Evolutionary conservation across 1,140 invertebrate genomes (phyloP), one percentile per base, ranked within the genome.

Genomic region (Episyrphus balteatus): DNA sequence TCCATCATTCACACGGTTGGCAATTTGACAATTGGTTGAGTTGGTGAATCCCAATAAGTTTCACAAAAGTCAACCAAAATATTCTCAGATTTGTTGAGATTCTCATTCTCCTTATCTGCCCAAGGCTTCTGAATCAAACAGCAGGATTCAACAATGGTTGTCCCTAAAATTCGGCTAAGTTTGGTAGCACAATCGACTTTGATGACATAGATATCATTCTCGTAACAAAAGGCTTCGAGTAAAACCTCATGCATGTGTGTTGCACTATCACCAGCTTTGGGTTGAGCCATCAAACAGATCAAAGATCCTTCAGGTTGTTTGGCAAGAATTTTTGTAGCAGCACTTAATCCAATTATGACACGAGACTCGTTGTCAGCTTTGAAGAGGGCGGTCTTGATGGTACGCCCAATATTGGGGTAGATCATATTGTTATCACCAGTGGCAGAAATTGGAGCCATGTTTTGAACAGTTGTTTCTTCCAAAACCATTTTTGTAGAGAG

Each of bases 191-290:
- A 75, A 55, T 78, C 75, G 38, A 68, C 79, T 69, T 81, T 79
- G 50, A 82, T 76, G 17, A 79, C 75, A 55, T 79, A 78, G 58
- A 83, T 83, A 51, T 77, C 78, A 50, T 82, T 80, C 58, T 82
- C 80, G 39, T 75, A 78, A 57, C 80, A 82, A 56, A 80, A 82
- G 3, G 80, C 80, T 55, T 81, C 77, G n/a, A 83, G 61, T 1
- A 83, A 63, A 5, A 82, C 79, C 55, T 77, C 76, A 55, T 81
- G 80, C 73, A 83, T 81, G 55, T 83, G 80, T 3, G 75, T 79
- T 18, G 79, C 74, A 9, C 77, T 75, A 60, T 83, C 79, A 3
- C 75, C 77, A 18, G 72, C 73, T 43, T 73, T 66, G 15, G 75
- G 74, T 49, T 76, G 72, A 5, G 78, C 75, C 43, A 80, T 72